Evolutionary conservation across 2,888 invertebrate species (phyloP), one percentile per base, ranked within the genome.

Genomic region (Calliscelio sp.): DNA sequence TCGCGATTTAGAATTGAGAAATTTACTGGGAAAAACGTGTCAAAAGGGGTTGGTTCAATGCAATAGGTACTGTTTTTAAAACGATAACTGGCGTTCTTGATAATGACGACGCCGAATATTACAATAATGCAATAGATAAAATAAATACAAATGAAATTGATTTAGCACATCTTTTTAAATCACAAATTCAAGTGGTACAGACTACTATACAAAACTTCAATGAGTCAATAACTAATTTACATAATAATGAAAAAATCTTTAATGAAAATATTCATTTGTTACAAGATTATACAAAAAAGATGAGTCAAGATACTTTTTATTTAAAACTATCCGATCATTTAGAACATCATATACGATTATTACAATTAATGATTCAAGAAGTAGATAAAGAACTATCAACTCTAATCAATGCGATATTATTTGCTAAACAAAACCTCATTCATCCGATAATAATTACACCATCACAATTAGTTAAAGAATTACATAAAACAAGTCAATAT

Each of bases 81-180:
- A 81, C 86, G 16, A 81, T 90, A 6, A 86, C 88, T 28, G 89
- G 89, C 18, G 89, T 86, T 7, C 68, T 89, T 35, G 89, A 90
- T 65, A 86, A 88, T 61, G 73, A 89, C 41, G 89, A 89, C 71
- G 89, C 86, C 0, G 84, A 74, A 71, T 86, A 77, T 55, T 90
- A 88, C 55, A 84, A 88, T 66, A 79, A 85, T 16, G 83, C 86
- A 11, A 87, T 87, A 32, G 74, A 89, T 55, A 77, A 51, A 59
- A 46, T 87, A 7, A 84, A 87, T 51, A 66, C 77, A 20, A 71
- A 86, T 22, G 81, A 88, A 73, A 51, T 70, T 18, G 81, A 84
- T 57, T 18, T 81, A 41, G 71, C 84, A 1, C 53, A 77, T 25
- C 38, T 84, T n/a, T 68, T 86, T 14, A 78, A 71, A 57, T 73